These are phyloP conservation scores for Ephydatia muelleri DNA, from an alignment of 37 sponge, comb jelly and placozoan species.

Conservation along the genomic window DNA sequence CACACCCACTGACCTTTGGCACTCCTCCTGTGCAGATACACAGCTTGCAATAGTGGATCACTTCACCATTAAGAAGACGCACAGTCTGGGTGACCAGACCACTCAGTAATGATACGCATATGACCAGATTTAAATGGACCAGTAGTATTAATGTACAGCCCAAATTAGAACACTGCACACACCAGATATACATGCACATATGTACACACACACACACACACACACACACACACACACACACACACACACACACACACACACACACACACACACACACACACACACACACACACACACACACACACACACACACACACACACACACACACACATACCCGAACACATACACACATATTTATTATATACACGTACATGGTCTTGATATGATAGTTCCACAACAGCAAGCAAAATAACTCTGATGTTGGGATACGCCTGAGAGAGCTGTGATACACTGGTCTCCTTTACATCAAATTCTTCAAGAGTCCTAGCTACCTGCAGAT, in stretches of 20 bases:
- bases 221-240: not conserved
- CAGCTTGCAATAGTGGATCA: constrained; percentile 76
- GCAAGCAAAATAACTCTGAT: constrained; percentile 37
- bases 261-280: not conserved
- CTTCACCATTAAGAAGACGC: constrained; percentile 30
- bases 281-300: not conserved
- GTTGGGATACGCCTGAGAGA: constrained; percentile 65
- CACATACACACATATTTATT: not conserved
- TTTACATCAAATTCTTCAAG: constrained; percentile 81
- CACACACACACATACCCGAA: not conserved
- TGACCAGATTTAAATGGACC: no score
- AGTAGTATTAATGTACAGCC: no score
- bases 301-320: not conserved
- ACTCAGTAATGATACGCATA: not conserved
- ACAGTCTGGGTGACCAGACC: constrained; percentile 28
- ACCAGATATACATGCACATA: not conserved
- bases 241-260: constrained; percentile 1
- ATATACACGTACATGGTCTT: constrained; percentile 47
- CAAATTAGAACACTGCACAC: no score
- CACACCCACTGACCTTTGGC: constrained; percentile 72
- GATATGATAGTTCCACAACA: constrained; percentile 1
- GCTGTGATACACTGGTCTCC: constrained; percentile 48
- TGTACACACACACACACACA: not conserved
- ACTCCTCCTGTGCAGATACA: constrained; percentile 93
- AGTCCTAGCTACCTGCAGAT: constrained; percentile 48